Evolutionary conservation across 2,797 vertebrate genomes (phyloP).

Genomic region (Coregonus ussuriensis): DNA sequence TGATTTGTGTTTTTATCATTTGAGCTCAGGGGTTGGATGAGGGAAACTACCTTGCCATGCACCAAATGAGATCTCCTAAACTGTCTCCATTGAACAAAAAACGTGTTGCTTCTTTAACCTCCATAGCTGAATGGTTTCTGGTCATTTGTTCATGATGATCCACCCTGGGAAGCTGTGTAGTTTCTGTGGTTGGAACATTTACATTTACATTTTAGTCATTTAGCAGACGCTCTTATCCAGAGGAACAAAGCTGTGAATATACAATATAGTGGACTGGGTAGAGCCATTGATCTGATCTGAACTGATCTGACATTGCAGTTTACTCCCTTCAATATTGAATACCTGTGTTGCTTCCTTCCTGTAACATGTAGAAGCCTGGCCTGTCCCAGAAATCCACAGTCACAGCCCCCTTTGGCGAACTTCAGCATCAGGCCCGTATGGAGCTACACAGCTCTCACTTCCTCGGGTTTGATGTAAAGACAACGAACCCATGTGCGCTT

Average conservation of each 20-base stretch:
- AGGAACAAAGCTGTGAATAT: not conserved
- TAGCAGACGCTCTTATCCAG: too few relatives aligned
- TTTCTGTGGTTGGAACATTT: not conserved
- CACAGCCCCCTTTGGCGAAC: not conserved
- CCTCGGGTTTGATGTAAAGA: not conserved
- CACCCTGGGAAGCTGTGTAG: not conserved
- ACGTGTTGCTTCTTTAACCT: not conserved
- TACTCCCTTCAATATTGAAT: not conserved
- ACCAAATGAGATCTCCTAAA: not conserved
- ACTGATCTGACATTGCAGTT: not conserved
- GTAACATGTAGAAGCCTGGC: not conserved
- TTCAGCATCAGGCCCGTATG: constrained; percentile 12
- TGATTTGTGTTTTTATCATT: not conserved
- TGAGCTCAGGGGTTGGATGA: not conserved
- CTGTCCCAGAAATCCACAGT: not conserved
- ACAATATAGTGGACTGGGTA: not conserved
- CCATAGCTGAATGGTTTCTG: not conserved
- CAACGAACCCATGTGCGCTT: not conserved
- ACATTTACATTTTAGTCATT: too few relatives aligned
- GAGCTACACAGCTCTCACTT: constrained; percentile 19
- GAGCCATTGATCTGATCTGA: not conserved
- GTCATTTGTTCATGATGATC: not conserved
- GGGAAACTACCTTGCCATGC: not conserved
- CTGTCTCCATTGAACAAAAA: not conserved
- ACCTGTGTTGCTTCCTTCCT: not conserved